Conservation (phyloP, 2,797 vertebrate species). For the Pangasius krempfi region DNA sequence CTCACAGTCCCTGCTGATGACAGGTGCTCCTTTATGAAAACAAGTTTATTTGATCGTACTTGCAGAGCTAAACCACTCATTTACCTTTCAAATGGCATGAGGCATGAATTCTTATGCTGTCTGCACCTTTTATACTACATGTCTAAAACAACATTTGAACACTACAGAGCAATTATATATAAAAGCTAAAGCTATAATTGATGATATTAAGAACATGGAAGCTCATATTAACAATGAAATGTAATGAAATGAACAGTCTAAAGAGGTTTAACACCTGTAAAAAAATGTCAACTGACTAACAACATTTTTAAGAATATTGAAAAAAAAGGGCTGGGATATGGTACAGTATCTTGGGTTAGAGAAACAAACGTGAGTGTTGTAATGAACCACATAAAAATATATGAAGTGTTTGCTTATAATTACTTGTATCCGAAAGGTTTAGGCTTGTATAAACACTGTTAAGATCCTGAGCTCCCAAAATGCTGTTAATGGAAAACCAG, state of each 20-base stretch:
- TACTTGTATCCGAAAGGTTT: not conserved
- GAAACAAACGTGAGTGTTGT: not conserved
- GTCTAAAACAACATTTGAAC: not conserved
- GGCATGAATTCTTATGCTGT: not conserved
- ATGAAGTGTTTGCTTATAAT: not conserved
- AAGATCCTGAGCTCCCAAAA: not conserved
- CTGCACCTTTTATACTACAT: not conserved
- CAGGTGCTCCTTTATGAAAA: slow-evolving; percentile 32
- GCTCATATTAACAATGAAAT: not conserved
- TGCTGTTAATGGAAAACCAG: slow-evolving; percentile 17
- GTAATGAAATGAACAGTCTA: not conserved
- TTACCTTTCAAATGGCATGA: not conserved
- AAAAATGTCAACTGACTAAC: not conserved
- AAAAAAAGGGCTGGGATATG: not conserved
- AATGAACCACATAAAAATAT: not conserved
- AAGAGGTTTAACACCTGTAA: not conserved
- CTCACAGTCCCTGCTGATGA: slow-evolving; percentile 16
- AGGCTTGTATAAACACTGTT: not conserved
- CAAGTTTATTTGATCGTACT: slow-evolving; percentile 16
- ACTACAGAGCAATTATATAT: not conserved
- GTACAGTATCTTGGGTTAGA: too few relatives aligned
- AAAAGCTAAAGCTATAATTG: not conserved
- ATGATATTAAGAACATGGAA: not conserved
- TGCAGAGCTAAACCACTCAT: not conserved
- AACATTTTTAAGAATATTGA: not conserved